These are phyloP conservation scores for Clistopyga incitator DNA, from an alignment of 2,888 invertebrate genomes.

Conservation along the genomic window DNA sequence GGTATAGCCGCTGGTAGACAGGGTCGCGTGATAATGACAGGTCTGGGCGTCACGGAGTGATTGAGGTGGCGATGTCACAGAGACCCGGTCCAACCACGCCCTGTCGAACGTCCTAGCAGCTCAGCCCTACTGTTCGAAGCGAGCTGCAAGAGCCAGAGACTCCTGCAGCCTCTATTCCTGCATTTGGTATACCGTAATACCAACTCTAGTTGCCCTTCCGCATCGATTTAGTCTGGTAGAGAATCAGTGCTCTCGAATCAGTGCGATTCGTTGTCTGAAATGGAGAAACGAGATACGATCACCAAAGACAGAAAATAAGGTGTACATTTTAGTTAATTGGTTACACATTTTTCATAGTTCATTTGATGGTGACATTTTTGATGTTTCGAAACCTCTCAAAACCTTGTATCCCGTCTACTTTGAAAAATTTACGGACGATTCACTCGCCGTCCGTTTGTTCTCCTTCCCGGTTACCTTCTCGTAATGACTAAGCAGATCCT, in stretches of 20 bases:
- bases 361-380: slow-evolving; percentile 7
- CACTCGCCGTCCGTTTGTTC: slow-evolving; percentile 34
- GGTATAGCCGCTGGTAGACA: slow-evolving; percentile 72
- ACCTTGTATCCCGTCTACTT: not conserved
- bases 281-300: slow-evolving; percentile 1
- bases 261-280: slow-evolving; percentile 29
- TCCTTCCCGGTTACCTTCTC: slow-evolving; percentile 39
- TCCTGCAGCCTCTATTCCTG: slow-evolving; percentile 13
- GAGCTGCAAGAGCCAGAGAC: slow-evolving; percentile 57
- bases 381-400: slow-evolving; percentile 20
- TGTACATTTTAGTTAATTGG: no score
- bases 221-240: slow-evolving; percentile 71
- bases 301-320: not conserved
- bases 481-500: slow-evolving; percentile 78
- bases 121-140: slow-evolving; percentile 54
- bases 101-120: slow-evolving; percentile 66
- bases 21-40: slow-evolving; percentile 84
- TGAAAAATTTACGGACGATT: slow-evolving; percentile 23
- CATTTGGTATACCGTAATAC: slow-evolving; percentile 70
- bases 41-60: slow-evolving; percentile 81
- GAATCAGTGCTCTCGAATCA: slow-evolving; percentile 13
- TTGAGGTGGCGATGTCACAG: slow-evolving; percentile 82
- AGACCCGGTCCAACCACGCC: slow-evolving; percentile 81
- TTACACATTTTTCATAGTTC: slow-evolving; percentile 10
- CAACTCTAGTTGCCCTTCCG: slow-evolving; percentile 71